Evolutionary conservation across 2,113 vertebrate genomes (phyloP).

Genomic region (Stercorarius parasiticus): DNA sequence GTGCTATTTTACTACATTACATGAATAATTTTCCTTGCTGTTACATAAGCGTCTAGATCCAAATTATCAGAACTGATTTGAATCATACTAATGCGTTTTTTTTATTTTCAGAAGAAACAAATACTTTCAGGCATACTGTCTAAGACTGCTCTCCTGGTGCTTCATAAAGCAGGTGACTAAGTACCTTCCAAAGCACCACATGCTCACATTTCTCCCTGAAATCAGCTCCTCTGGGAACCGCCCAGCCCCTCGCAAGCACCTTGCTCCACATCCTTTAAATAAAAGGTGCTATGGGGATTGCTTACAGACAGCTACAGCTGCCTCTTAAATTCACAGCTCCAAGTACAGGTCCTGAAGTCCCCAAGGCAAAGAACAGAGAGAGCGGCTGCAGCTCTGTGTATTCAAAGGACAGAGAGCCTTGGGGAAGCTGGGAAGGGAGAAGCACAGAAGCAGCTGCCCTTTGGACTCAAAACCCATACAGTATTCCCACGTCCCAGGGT

Average conservation of each 20-base stretch:
- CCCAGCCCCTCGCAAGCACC: neutral
- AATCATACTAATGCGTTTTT: neutral
- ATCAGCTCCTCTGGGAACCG: neutral
- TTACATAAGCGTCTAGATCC: slow-evolving; percentile 26
- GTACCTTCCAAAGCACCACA: neutral
- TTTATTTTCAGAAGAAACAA: neutral
- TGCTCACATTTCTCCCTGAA: neutral
- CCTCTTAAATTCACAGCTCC: neutral
- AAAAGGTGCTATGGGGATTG: neutral
- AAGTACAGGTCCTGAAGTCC: neutral
- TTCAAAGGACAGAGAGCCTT: neutral
- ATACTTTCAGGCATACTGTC: neutral
- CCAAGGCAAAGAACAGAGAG: neutral
- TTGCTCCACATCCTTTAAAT: neutral
- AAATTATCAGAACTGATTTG: neutral
- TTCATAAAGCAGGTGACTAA: neutral
- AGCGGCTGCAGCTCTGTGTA: neutral
- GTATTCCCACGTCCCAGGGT: neutral
- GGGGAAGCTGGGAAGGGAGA: neutral
- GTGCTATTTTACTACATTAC: neutral
- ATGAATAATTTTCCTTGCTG: neutral
- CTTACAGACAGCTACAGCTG: neutral
- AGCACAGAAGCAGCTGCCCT: neutral
- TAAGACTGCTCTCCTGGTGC: neutral
- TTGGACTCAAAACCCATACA: neutral